Conservation (phyloP, 1,140 invertebrate species). For the Brachionus koreanus region DNA sequence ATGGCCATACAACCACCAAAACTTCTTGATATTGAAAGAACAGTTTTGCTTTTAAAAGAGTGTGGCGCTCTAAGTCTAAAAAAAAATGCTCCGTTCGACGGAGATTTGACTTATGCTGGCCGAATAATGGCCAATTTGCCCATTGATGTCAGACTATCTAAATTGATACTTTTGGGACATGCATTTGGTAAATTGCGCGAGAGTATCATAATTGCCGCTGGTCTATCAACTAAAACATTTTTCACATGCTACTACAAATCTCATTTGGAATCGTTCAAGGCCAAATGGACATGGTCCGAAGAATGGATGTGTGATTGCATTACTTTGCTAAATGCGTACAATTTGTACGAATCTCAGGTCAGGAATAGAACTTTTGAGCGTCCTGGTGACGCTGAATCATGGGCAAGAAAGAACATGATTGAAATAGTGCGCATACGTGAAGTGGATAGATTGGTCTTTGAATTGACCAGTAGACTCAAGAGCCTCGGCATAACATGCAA, state of each 20-base stretch:
- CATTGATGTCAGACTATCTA: constrained; percentile 73
- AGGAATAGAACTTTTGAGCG: not conserved
- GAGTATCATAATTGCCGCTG: constrained; percentile 63
- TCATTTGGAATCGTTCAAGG: constrained; percentile 68
- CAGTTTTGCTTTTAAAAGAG: constrained; percentile 80
- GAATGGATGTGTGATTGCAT: constrained; percentile 78
- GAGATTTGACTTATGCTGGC: constrained; percentile 83
- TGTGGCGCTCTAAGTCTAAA: constrained; percentile 55
- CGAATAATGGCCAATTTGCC: constrained; percentile 75
- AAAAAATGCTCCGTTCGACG: constrained; percentile 63
- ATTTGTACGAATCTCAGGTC: constrained; percentile 58
- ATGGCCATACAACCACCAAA: constrained; percentile 81
- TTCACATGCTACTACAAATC: constrained; percentile 72
- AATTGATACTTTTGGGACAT: constrained; percentile 80
- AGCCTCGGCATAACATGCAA: not conserved
- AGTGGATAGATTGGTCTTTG: not conserved
- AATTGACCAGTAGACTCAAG: not conserved
- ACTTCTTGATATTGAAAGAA: constrained; percentile 72
- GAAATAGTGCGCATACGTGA: constrained; percentile 37
- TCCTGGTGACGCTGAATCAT: not conserved
- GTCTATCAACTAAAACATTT: constrained; percentile 73
- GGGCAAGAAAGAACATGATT: constrained; percentile 14
- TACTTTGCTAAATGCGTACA: constrained; percentile 74
- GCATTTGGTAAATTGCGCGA: constrained; percentile 68
- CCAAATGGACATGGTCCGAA: constrained; percentile 45